A percentile compares a stretch with the other conserved stretches of the same genome.
Conservation (phyloP, 2,797 vertebrate genomes). For the Acipenser ruthenus region DNA sequence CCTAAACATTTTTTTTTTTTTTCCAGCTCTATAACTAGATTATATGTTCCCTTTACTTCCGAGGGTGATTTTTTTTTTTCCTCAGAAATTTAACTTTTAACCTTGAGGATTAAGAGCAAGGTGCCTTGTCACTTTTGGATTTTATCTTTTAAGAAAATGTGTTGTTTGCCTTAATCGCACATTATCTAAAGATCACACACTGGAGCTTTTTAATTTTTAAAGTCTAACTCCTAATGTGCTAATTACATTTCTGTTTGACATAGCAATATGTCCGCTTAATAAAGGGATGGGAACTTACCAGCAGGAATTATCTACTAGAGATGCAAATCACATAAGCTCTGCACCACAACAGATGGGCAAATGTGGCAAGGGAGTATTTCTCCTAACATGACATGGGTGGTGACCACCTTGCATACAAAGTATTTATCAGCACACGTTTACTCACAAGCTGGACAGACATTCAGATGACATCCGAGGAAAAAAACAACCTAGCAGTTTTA, state of each 20-base stretch:
- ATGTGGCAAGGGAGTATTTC: not conserved
- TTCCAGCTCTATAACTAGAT: slow-evolving; percentile 24
- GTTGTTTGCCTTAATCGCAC: not conserved
- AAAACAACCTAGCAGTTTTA: not conserved
- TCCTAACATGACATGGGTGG: not conserved
- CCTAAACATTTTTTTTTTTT: slow-evolving; percentile 23
- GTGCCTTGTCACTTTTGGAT: slow-evolving; percentile 12
- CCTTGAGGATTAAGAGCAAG: slow-evolving; percentile 15
- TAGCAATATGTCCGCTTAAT: slow-evolving; percentile 7
- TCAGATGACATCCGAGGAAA: not conserved
- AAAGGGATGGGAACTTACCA: not conserved
- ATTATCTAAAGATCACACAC: slow-evolving; percentile 4
- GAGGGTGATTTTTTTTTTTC: slow-evolving; percentile 17
- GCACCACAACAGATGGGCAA: not conserved
- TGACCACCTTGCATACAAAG: not conserved
- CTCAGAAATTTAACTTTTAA: slow-evolving; percentile 19
- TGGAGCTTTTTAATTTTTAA: slow-evolving; percentile 5
- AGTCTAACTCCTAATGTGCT: slow-evolving; percentile 1
- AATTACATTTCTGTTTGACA: slow-evolving; percentile 13
- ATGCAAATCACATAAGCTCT: slow-evolving; percentile 11
- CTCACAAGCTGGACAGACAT: not conserved
- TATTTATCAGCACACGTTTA: slow-evolving; percentile 1
- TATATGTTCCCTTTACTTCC: slow-evolving; percentile 18
- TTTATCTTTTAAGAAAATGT: slow-evolving; percentile 1
- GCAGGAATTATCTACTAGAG: not conserved